Evolutionary conservation across 1,140 invertebrate species (phyloP).

Genomic region (Drosophila trapezifrons): DNA sequence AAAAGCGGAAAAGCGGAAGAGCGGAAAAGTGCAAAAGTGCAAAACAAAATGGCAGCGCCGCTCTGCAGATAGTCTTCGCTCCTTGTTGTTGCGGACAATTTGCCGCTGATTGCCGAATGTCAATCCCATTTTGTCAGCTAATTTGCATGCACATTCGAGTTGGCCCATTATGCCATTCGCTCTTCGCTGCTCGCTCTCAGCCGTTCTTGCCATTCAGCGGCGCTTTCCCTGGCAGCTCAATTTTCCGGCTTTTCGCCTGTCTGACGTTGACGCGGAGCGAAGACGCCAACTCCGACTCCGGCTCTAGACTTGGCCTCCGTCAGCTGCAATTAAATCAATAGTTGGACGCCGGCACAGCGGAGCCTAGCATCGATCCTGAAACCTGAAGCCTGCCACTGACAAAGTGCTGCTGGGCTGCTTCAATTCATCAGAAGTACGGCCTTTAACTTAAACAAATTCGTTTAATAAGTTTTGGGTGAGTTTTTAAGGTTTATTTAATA

Average conservation of each 20-base stretch:
- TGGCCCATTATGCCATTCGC: conserved; percentile 33
- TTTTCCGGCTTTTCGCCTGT: conserved; percentile 31
- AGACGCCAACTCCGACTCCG: not conserved
- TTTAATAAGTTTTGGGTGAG: not conserved
- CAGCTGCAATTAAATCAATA: conserved; percentile 43
- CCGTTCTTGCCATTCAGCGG: too few species aligned
- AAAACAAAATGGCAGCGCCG: conserved; percentile 17
- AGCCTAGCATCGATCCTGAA: conserved; percentile 3
- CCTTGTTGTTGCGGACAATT: conserved; percentile 39
- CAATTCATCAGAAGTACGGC: not conserved
- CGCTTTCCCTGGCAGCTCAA: conserved; percentile 33
- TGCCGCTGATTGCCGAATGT: conserved; percentile 50
- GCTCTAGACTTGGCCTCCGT: conserved; percentile 15
- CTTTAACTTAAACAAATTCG: not conserved
- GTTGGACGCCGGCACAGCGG: not conserved
- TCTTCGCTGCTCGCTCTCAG: not conserved
- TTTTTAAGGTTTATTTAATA: not conserved
- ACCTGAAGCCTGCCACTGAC: not conserved
- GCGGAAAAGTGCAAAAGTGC: conserved; percentile 11
- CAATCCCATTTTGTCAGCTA: conserved; percentile 66
- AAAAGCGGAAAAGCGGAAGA: conserved; percentile 11
- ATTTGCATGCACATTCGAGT: conserved; percentile 65
- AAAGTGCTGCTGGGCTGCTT: not conserved
- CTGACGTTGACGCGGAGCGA: conserved; percentile 27
- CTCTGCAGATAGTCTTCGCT: conserved; percentile 1